Evolutionary conservation across 2,797 vertebrate genomes (phyloP).

Genomic region (Sebastes trivittatus): DNA sequence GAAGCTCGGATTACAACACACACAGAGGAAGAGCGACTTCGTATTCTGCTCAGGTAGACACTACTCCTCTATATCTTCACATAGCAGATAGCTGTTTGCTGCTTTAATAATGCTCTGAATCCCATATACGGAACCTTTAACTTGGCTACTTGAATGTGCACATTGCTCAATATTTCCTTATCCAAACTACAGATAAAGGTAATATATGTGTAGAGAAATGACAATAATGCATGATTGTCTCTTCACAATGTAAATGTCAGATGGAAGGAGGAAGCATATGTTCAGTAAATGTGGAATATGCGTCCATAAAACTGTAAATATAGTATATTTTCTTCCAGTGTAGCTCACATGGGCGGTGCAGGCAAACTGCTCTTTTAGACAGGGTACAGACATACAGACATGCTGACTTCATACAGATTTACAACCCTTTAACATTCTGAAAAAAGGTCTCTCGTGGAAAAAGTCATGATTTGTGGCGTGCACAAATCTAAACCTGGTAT

Average conservation of each 20-base stretch:
- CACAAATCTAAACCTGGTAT: constrained; percentile 14
- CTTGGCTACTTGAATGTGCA: too few relatives aligned
- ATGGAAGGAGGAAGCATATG: not conserved
- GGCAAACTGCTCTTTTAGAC: not conserved
- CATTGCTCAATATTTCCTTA: not conserved
- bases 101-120: not conserved
- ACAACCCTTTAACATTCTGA: not conserved
- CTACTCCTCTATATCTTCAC: not conserved
- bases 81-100: not conserved
- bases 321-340: not conserved
- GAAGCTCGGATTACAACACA: not conserved
- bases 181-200: not conserved
- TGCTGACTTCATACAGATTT: not conserved
- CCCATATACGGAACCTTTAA: not conserved
- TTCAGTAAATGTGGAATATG: not conserved
- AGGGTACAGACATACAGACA: not conserved
- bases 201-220: not conserved
- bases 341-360: not conserved
- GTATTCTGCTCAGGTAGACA: not conserved
- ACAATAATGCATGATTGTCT: not conserved
- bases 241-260: not conserved
- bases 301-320: not conserved
- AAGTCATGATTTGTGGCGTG: not conserved
- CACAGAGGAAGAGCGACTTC: not conserved
- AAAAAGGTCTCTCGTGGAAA: not conserved